Percentiles rank a stretch among this genome's conserved stretches.
Conservation (phyloP, 2,888 invertebrate genomes). For the Phyllotreta cruciferae region DNA sequence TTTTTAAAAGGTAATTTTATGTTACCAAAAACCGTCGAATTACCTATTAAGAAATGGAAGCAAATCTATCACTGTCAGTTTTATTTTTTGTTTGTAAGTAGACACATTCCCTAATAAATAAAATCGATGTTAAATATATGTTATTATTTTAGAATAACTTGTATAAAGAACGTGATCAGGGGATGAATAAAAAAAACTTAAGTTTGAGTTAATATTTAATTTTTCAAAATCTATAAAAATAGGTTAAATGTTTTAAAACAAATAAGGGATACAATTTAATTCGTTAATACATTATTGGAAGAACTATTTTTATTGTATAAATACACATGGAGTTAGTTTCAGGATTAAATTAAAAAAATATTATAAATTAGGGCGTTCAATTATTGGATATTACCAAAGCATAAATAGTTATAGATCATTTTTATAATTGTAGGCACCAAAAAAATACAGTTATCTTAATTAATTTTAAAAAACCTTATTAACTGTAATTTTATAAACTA, state of each 20-base stretch:
- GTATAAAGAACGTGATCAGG: background rate
- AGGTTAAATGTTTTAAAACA: conserved; percentile 18
- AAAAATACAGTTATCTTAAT: too few species aligned
- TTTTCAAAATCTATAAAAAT: conserved; percentile 26
- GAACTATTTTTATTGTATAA: background rate
- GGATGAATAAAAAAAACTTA: background rate
- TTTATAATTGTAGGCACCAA: too few species aligned
- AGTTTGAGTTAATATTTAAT: conserved; percentile 16
- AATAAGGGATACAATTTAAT: background rate
- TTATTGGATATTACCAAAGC: too few species aligned
- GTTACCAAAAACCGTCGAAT: too few species aligned
- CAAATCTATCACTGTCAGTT: too few species aligned
- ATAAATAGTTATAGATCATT: too few species aligned
- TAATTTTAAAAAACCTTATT: too few species aligned
- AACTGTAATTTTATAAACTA: too few species aligned
- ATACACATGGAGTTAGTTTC: too few species aligned
- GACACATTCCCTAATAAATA: conserved; percentile 26
- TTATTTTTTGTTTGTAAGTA: conserved; percentile 5
- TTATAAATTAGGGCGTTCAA: too few species aligned
- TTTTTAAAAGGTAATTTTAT: background rate
- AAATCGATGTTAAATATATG: background rate
- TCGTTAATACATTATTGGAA: background rate
- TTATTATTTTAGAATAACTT: background rate
- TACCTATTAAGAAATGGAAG: too few species aligned
- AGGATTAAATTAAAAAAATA: too few species aligned